Conservation (phyloP, 2,113 vertebrate species). For the Ovis canadensis region DNA sequence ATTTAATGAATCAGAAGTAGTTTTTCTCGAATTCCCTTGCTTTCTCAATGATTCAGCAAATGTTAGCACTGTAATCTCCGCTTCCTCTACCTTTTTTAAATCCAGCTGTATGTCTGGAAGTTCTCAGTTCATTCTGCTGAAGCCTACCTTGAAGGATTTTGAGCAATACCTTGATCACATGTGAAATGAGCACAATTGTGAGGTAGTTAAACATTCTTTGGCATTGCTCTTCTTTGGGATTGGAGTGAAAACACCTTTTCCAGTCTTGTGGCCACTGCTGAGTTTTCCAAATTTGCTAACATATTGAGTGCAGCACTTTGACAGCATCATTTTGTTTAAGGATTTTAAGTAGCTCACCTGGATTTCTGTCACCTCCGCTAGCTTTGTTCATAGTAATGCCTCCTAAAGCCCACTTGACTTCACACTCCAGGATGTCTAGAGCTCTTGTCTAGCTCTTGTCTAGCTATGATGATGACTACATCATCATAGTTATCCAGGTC, state of each 20-base stretch:
- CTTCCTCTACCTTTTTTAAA: not conserved
- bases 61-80: not conserved
- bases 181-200: not conserved
- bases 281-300: not conserved
- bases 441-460: not conserved
- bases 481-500: not conserved
- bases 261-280: not conserved
- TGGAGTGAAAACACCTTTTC: not conserved
- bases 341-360: not conserved
- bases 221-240: not conserved
- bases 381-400: not conserved
- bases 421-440: not conserved
- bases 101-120: not conserved
- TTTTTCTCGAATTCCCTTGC: not conserved
- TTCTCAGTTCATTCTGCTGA: not conserved
- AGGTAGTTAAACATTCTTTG: not conserved
- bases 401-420: not conserved
- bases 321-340: not conserved
- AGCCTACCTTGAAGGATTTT: not conserved
- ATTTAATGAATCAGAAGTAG: not conserved
- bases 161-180: not conserved
- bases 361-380: not conserved
- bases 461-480: not conserved
- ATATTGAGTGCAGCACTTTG: not conserved
- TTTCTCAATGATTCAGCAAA: not conserved